Evolutionary conservation across 2,797 vertebrate genomes (phyloP).

Genomic region (Pseudochromis fuscus): DNA sequence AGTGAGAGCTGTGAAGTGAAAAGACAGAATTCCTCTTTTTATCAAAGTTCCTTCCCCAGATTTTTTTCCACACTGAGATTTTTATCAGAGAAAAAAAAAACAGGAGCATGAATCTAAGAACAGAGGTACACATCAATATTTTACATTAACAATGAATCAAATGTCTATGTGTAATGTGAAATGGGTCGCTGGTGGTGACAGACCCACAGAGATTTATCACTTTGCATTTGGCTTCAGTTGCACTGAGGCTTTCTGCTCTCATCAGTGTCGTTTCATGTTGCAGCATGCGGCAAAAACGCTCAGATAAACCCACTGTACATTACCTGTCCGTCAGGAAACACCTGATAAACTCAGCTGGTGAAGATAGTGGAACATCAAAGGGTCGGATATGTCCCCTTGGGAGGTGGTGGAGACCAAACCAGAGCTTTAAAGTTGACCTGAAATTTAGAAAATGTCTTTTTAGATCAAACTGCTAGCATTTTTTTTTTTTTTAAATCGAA

Average conservation of each 20-base stretch:
- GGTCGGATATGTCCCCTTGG: constrained; percentile 1
- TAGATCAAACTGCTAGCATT: too few species aligned
- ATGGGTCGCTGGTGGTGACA: background rate
- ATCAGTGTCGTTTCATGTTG: background rate
- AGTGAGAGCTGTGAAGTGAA: constrained; percentile 24
- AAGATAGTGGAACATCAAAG: background rate
- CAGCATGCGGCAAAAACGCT: background rate
- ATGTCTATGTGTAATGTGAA: background rate
- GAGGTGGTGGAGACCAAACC: constrained; percentile 3
- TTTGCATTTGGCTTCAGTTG: background rate
- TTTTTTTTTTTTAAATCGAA: too few species aligned
- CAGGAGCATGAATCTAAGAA: background rate
- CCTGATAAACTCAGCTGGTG: background rate
- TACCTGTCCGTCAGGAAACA: background rate
- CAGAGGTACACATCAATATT: background rate
- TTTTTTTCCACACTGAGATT: background rate
- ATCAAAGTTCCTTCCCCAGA: constrained; percentile 2
- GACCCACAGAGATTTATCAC: background rate
- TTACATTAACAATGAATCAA: background rate
- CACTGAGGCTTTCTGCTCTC: background rate
- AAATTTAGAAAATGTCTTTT: too few species aligned
- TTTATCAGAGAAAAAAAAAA: background rate
- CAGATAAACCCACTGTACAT: background rate
- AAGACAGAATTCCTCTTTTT: constrained; percentile 12
- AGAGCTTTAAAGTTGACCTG: background rate